Evolutionary conservation across 2,797 vertebrate species (phyloP), one percentile per base, ranked within the genome.

Genomic region (Balearica regulorum): DNA sequence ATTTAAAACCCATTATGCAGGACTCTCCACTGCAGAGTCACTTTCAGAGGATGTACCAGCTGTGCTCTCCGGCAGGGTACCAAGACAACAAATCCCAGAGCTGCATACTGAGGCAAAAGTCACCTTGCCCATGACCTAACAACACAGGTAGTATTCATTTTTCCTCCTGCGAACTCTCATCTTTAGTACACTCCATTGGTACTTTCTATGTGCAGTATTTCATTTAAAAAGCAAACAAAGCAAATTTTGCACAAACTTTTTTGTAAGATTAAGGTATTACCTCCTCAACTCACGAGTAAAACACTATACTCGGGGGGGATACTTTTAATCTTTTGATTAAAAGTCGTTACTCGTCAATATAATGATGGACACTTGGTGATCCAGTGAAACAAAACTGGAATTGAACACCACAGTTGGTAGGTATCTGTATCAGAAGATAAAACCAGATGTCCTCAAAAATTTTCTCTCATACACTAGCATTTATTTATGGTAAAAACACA

Each of bases 41-140:
- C 48, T 25, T 24, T 13, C 61, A 82, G 51, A 29, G n/a, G 31
- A 66, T 0, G 1, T 12, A 35, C 0, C 1, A 87, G 43, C 58
- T 69, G 20, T 5, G 48, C 13, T 35, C 41, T 71, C 60, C 41
- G 51, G 48, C 14, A 25, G 75, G 29, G 60, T 37, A 55, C 33
- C 41, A 51, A 46, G 62, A 48, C 6, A 35, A 46, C 4, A 61
- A 53, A 39, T 37, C 55, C 43, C 60, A 66, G 54, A 75, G 37
- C 25, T 24, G 10, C 7, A 0, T 6, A 48, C 31, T 13, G 37
- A 80, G 41, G 46, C 37, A 81, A 29, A 77, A 76, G 22, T 31
- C 83, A 82, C 25, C 13, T 49, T 89, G 65, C 33, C 43, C 68
- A 31, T 5, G 46, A 72, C 54, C 58, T n/a, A 58, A 71, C 33